A percentile compares a stretch with the other conserved stretches of the same genome.
Conservation (phyloP, 2,113 vertebrate genomes). For the Pituophis catenifer region DNA sequence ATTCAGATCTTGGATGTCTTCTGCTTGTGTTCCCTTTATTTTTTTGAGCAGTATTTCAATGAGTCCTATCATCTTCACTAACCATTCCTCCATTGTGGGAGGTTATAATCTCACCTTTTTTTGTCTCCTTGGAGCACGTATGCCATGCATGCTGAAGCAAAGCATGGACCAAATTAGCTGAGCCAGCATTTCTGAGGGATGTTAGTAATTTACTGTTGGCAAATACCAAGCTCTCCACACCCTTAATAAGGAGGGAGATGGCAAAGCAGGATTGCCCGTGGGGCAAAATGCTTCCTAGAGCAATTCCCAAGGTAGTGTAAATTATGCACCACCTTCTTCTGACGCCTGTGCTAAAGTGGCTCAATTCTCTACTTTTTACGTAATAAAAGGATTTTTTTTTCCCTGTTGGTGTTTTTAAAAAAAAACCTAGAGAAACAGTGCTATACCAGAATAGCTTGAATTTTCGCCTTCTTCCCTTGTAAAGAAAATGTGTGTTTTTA, state of each 20-base stretch:
- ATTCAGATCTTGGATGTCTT: too few relatives aligned
- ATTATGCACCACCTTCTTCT: background rate
- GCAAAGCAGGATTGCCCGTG: background rate
- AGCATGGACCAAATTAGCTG: slow-evolving; percentile 12
- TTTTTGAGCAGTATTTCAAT: background rate
- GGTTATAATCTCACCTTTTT: background rate
- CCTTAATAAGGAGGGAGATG: background rate
- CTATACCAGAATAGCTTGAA: background rate
- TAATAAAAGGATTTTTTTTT: background rate
- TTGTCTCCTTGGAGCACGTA: slow-evolving; percentile 1
- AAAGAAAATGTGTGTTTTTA: slow-evolving; percentile 8
- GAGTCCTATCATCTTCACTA: background rate
- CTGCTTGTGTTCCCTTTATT: too few relatives aligned
- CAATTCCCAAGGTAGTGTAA: slow-evolving; percentile 6
- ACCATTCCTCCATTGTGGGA: background rate
- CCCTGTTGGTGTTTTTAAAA: background rate
- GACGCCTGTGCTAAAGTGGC: background rate
- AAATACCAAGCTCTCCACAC: background rate
- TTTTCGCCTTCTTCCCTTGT: background rate
- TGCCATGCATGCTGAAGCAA: slow-evolving; percentile 11
- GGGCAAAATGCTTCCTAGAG: background rate
- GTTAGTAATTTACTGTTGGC: background rate
- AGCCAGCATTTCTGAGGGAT: slow-evolving; percentile 9
- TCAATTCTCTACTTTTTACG: background rate
- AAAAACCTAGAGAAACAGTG: background rate